These are phyloP conservation scores for Acridotheres tristis DNA, from an alignment of 2,797 vertebrate genomes.

Conservation along the genomic window DNA sequence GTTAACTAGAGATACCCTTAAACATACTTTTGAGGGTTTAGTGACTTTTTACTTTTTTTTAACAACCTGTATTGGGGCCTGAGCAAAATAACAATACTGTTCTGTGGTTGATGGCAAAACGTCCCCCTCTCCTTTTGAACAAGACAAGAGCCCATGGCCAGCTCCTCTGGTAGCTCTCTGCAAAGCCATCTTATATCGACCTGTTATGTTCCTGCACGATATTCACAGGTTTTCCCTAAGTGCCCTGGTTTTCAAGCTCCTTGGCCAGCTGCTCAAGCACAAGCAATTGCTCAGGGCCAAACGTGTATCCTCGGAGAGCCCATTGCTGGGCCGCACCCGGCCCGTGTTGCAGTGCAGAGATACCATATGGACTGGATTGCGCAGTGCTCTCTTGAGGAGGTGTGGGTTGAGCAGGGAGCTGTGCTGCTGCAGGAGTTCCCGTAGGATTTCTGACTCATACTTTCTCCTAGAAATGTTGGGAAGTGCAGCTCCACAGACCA, in stretches of 20 bases:
- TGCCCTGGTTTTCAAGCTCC: background rate
- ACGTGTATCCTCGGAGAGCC: background rate
- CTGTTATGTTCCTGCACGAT: background rate
- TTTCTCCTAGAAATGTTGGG: slow-evolving; percentile 63
- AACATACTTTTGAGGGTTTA: background rate
- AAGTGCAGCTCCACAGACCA: background rate
- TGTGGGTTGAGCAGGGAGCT: slow-evolving; percentile 60
- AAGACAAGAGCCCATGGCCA: background rate
- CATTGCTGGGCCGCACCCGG: background rate
- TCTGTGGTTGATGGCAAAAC: background rate
- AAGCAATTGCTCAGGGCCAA: background rate
- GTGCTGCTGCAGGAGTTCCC: slow-evolving; percentile 56
- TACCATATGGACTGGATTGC: slow-evolving; percentile 53
- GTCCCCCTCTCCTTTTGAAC: background rate
- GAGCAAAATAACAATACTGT: background rate
- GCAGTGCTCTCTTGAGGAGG: slow-evolving; percentile 49
- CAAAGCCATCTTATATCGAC: background rate
- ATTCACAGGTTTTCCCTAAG: background rate
- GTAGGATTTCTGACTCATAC: slow-evolving; percentile 63
- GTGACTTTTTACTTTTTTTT: background rate
- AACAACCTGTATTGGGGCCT: background rate
- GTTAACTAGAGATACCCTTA: background rate
- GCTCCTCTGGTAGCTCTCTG: background rate
- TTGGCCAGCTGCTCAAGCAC: background rate
- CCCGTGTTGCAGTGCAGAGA: background rate